phyloP scores from a whole-genome alignment of 64 coral and sea anemone species.

The Catalaphyllia jardinei region DNA sequence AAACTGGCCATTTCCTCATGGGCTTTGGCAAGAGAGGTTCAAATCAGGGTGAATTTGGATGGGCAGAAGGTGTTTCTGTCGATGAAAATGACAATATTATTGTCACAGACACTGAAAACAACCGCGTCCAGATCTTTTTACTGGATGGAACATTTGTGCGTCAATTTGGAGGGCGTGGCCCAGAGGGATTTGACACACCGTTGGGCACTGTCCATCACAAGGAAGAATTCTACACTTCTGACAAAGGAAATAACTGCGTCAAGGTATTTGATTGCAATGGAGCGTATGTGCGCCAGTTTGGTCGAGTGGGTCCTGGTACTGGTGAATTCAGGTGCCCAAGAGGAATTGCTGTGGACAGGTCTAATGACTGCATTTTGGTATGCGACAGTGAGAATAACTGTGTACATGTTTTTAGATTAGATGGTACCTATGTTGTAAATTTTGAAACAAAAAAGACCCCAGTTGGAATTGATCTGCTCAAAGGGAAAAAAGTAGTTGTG shows the following conservation, averaged over 20 bases:
- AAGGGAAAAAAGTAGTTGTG: conserved; percentile 68
- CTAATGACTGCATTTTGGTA: conserved; percentile 70
- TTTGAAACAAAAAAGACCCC: conserved; percentile 91
- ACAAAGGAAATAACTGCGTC: conserved; percentile 83
- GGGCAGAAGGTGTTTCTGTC: conserved; percentile 64
- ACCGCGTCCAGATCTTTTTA: conserved; percentile 85
- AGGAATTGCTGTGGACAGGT: conserved; percentile 69
- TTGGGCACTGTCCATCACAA: conserved; percentile 66
- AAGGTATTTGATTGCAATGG: conserved; percentile 90
- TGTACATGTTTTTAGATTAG: conserved; percentile 75
- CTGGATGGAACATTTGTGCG: conserved; percentile 77
- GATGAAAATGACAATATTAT: conserved; percentile 74
- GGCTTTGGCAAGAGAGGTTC: conserved; percentile 74
- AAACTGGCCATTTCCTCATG: conserved; percentile 61
- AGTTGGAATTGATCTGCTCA: conserved; percentile 66
- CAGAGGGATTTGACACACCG: conserved; percentile 89
- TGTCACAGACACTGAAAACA: conserved; percentile 87
- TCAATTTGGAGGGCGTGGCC: conserved; percentile 75
- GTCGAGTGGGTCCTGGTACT: conserved; percentile 54
- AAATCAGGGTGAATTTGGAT: conserved; percentile 77
- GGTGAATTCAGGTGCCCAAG: conserved; percentile 90
- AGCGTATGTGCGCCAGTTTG: conserved; percentile 87
- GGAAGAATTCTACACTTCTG: conserved; percentile 81
- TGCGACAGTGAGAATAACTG: conserved; percentile 83
- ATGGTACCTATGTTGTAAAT: conserved; percentile 74